Evolutionary conservation across 2,797 vertebrate genomes (phyloP).

Genomic region (Enteromius treurensis): DNA sequence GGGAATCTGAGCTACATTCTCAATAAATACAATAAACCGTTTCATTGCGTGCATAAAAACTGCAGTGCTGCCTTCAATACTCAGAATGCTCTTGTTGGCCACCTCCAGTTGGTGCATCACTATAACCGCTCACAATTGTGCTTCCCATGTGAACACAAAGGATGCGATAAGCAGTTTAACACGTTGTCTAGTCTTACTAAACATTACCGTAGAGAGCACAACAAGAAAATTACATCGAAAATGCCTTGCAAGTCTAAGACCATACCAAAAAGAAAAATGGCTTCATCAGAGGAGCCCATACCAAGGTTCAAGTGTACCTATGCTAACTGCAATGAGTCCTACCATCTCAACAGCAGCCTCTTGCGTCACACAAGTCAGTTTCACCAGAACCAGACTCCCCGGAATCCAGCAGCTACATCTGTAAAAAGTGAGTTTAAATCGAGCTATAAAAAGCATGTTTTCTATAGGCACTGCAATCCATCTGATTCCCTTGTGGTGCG

Average conservation of each 20-base stretch:
- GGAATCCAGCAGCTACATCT: conserved; percentile 62
- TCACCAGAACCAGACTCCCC: conserved; percentile 72
- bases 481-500: conserved; percentile 87
- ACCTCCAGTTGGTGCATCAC: conserved; percentile 89
- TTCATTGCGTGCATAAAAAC: conserved; percentile 93
- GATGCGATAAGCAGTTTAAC: conserved; percentile 83
- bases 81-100: conserved; percentile 90
- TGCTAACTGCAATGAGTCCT: conserved; percentile 85
- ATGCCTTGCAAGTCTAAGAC: conserved; percentile 13
- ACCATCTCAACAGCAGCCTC: conserved; percentile 91
- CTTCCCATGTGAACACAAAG: conserved; percentile 83
- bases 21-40: conserved; percentile 93
- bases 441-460: conserved; percentile 86
- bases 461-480: conserved; percentile 86
- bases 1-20: conserved; percentile 91
- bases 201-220: conserved; percentile 80
- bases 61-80: conserved; percentile 91
- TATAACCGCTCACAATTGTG: conserved; percentile 93
- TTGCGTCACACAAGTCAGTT: conserved; percentile 83
- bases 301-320: conserved; percentile 87
- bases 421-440: conserved; percentile 85
- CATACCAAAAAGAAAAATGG: conserved; percentile 28
- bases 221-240: conserved; percentile 60
- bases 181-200: conserved; percentile 79
- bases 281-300: conserved; percentile 75